Evolutionary conservation across 2,888 invertebrate genomes (phyloP).

Genomic region (Coelopa pilipes): DNA sequence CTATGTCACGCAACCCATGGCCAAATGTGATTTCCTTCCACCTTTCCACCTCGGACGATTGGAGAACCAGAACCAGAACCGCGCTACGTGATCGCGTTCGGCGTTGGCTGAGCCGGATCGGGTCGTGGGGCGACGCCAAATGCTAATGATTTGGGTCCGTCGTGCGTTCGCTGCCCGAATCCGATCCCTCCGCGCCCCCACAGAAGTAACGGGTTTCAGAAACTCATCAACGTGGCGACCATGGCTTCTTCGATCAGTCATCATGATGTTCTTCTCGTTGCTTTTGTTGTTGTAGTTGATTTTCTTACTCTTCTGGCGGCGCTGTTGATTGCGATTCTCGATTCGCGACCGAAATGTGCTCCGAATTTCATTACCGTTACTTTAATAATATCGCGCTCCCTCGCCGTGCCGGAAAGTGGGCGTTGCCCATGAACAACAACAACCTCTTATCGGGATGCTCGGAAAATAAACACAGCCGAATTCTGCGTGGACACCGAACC

Average conservation of each 20-base stretch:
- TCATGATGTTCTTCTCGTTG: background rate
- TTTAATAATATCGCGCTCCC: background rate
- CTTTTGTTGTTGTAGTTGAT: background rate
- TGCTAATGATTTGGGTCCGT: no score
- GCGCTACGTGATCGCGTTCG: no score
- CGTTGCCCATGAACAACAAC: background rate
- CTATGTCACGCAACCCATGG: no score
- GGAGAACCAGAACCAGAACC: no score
- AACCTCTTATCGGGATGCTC: background rate
- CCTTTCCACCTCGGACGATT: no score
- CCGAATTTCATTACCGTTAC: slow-evolving; percentile 30
- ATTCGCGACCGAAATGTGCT: background rate
- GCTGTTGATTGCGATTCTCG: background rate
- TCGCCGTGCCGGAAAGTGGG: slow-evolving; percentile 13
- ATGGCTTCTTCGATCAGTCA: background rate
- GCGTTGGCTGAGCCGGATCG: no score
- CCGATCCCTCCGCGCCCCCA: no score
- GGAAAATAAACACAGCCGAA: background rate
- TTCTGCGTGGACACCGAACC: background rate
- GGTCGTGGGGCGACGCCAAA: no score
- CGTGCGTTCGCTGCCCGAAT: no score
- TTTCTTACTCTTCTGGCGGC: background rate
- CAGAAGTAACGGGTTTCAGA: no score
- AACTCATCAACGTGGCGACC: background rate
- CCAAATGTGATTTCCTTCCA: no score